These are phyloP conservation scores for Salvelinus fontinalis DNA, from an alignment of 2,113 vertebrate genomes.

Conservation along the genomic window DNA sequence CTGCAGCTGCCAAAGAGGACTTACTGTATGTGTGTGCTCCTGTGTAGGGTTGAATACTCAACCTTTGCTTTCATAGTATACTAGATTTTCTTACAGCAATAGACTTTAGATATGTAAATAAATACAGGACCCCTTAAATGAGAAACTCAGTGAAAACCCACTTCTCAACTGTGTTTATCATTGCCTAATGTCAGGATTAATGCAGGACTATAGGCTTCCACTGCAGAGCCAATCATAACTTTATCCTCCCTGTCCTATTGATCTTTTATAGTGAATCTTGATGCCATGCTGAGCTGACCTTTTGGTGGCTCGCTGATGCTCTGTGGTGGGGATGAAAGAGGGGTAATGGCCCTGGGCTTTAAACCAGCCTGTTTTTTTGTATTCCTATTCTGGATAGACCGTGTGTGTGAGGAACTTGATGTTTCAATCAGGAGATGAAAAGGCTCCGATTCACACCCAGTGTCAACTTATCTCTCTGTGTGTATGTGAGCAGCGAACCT, in stretches of 20 bases:
- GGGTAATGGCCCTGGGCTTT: neutral
- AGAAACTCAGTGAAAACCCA: neutral
- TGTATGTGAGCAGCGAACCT: slow-evolving; percentile 3
- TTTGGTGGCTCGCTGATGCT: too few species aligned
- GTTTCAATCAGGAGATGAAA: slow-evolving; percentile 6
- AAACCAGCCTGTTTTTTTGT: neutral
- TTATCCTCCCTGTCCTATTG: neutral
- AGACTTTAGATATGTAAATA: neutral
- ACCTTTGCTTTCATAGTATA: too few species aligned
- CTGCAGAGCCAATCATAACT: neutral
- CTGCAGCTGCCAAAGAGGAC: too few species aligned
- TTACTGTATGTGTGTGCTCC: too few species aligned
- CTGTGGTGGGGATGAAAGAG: too few species aligned
- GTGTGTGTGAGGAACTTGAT: neutral
- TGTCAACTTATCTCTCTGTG: neutral
- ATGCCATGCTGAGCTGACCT: neutral
- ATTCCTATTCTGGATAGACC: neutral
- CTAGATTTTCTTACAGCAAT: neutral
- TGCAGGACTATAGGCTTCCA: neutral
- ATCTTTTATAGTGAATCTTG: too few species aligned
- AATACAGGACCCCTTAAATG: neutral
- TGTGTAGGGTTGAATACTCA: too few species aligned
- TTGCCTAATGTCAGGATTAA: neutral
- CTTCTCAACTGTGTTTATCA: neutral
- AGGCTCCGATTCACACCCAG: neutral